phyloP scores from a whole-genome alignment of 1,140 invertebrate genomes.

The Drosophila pectinifera region DNA sequence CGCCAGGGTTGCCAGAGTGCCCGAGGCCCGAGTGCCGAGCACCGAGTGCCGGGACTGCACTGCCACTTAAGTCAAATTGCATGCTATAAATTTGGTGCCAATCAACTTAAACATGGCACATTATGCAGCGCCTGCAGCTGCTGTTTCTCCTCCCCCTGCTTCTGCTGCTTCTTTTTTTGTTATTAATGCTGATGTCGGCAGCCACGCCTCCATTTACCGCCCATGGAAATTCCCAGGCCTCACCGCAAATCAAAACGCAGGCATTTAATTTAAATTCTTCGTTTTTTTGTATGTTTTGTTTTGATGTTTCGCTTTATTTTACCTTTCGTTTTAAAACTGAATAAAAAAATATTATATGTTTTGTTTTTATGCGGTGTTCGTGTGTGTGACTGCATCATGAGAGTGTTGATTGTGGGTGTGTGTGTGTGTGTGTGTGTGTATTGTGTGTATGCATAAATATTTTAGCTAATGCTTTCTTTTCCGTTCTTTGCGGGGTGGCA shows the following conservation, averaged over 20 bases:
- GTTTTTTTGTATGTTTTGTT: conserved; percentile 32
- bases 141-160: conserved; percentile 8
- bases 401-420: too few species aligned
- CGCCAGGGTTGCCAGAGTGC: conserved; percentile 25
- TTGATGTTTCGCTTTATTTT: conserved; percentile 59
- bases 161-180: conserved; percentile 19
- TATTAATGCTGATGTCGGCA: conserved; percentile 18
- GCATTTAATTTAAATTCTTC: conserved; percentile 64
- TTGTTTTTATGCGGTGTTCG: conserved; percentile 32
- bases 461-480: conserved; percentile 55
- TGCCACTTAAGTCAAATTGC: conserved; percentile 80
- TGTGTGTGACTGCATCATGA: conserved; percentile 7
- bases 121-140: conserved; percentile 59
- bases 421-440: conserved; percentile 26
- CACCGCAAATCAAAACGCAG: conserved; percentile 50
- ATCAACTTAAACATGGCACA: conserved; percentile 76
- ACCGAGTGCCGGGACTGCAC: conserved; percentile 12
- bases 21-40: conserved; percentile 2
- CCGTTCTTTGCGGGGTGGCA: conserved; percentile 29
- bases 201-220: conserved; percentile 1
- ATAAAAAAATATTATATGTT: conserved; percentile 68
- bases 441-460: conserved; percentile 63
- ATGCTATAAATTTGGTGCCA: conserved; percentile 81
- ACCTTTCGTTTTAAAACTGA: conserved; percentile 53
- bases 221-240: neutral